Base-by-base conservation (phyloP, 2,113 vertebrate species). In the Brachirus orientalis region DNA sequence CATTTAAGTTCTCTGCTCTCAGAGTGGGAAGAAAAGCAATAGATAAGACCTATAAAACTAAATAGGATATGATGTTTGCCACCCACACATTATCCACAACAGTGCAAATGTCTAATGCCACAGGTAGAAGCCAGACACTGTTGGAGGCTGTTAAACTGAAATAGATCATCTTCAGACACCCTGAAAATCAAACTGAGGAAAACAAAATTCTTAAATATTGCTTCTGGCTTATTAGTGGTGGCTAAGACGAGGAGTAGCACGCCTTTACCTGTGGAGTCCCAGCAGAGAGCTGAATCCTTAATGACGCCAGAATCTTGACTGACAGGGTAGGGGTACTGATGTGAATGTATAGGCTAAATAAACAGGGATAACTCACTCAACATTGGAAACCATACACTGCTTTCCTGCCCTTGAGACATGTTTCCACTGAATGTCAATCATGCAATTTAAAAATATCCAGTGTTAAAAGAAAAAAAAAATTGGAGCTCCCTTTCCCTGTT, bases 261-360 rank as follows among this genome's bases (percentile, higher is more conserved):
- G 48, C 71, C 70, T 72, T 58, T 6, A 28, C 28, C n/a, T n/a
- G n/a, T n/a, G n/a, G n/a, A n/a, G n/a, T n/a, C n/a, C n/a, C n/a
- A n/a, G 60, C 53, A 41, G 63, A 67, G 50, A 52, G 61, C 53
- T 10, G 55, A 64, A 16, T 64, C 53, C 63, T n/a, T n/a, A n/a
- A n/a, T n/a, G 41, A 70, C 20, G 6, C 45, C 72, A 63, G 48
- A 75, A 51, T 53, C 73, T 71, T 88, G 86, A 91, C 70, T 89
- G 91, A 86, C 88, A 76, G 81, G 69, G 54, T n/a, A 72, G 78
- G 79, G 80, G 65, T 72, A 44, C 57, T 72, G 70, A 82, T 88
- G 71, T 78, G 13, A 48, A 73, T 45, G 59, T 62, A 75, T 10
- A 50, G 63, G 54, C 47, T 58, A 60, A 79, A 81, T 87, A 89